Conservation (phyloP, 2,113 vertebrate species). For the Manacus vitellinus region DNA sequence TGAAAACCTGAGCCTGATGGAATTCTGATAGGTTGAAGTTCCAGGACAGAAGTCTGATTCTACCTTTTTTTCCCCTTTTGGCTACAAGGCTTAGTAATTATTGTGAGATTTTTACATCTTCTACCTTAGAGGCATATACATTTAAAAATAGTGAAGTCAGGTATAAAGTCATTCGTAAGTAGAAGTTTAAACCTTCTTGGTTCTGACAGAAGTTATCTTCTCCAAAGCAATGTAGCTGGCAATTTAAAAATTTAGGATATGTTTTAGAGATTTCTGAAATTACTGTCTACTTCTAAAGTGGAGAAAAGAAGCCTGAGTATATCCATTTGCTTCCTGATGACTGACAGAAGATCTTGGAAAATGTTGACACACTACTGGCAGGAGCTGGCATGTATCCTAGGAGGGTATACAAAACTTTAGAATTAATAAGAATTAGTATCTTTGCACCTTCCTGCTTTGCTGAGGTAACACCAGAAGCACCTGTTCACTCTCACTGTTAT, state of each 20-base stretch:
- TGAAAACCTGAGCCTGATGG: slow-evolving; percentile 51
- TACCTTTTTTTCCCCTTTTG: slow-evolving; percentile 39
- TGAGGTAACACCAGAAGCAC: neutral
- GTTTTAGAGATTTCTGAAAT: neutral
- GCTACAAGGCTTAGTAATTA: slow-evolving; percentile 41
- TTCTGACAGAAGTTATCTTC: slow-evolving; percentile 1
- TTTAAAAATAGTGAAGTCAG: neutral
- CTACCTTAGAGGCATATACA: slow-evolving; percentile 20
- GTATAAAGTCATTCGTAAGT: neutral
- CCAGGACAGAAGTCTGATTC: neutral
- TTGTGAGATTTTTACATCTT: slow-evolving; percentile 36
- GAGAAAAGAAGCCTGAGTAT: neutral
- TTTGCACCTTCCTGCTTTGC: neutral
- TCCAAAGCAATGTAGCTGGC: neutral
- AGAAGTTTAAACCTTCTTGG: slow-evolving; percentile 31
- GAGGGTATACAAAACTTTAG: neutral
- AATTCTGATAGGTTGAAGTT: slow-evolving; percentile 58
- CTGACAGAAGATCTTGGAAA: neutral
- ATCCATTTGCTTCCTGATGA: neutral
- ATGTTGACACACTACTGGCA: accelerated
- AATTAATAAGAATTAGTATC: accelerated
- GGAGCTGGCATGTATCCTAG: accelerated
- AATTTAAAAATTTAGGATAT: neutral
- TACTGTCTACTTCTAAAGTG: neutral
- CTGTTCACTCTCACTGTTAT: neutral